These are phyloP conservation scores for Neoaliturus tenellus DNA, from an alignment of 2,888 invertebrate species.

Conservation along the genomic window DNA sequence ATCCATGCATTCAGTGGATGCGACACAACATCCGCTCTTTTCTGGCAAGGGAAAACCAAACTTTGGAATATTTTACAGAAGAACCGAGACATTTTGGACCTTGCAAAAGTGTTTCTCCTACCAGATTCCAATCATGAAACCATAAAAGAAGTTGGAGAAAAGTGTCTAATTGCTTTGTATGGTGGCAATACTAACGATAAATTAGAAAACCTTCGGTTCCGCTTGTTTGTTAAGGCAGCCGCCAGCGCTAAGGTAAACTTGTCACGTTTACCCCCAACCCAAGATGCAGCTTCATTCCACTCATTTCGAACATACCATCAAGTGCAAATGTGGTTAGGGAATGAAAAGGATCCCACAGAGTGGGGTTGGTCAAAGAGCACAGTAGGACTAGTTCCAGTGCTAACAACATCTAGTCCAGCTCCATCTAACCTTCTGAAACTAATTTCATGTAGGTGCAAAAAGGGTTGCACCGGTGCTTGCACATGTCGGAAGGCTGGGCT, in stretches of 20 bases:
- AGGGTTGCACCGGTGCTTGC: background rate
- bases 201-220: conserved; percentile 55
- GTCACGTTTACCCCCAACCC: conserved; percentile 41
- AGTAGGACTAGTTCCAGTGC: background rate
- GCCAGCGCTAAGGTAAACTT: conserved; percentile 34
- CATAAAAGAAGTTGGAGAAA: conserved; percentile 43
- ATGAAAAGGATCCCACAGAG: background rate
- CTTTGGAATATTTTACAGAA: conserved; percentile 25
- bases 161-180: conserved; percentile 40
- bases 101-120: conserved; percentile 21
- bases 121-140: conserved; percentile 18
- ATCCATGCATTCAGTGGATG: conserved; percentile 63
- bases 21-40: conserved; percentile 62
- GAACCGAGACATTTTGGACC: conserved; percentile 39
- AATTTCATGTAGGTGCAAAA: background rate
- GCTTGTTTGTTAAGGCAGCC: conserved; percentile 50
- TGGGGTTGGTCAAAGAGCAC: background rate
- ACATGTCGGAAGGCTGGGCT: background rate
- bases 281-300: conserved; percentile 34
- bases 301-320: conserved; percentile 6
- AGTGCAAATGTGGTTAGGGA: conserved; percentile 41
- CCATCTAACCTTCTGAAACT: background rate
- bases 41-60: conserved; percentile 49
- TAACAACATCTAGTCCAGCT: background rate
- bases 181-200: conserved; percentile 30